Percentiles rank a stretch among this genome's conserved stretches.
These are phyloP conservation scores for Epizoanthus rinbou DNA, from an alignment of 92 coral and sea anemone species.

Conservation along the genomic window DNA sequence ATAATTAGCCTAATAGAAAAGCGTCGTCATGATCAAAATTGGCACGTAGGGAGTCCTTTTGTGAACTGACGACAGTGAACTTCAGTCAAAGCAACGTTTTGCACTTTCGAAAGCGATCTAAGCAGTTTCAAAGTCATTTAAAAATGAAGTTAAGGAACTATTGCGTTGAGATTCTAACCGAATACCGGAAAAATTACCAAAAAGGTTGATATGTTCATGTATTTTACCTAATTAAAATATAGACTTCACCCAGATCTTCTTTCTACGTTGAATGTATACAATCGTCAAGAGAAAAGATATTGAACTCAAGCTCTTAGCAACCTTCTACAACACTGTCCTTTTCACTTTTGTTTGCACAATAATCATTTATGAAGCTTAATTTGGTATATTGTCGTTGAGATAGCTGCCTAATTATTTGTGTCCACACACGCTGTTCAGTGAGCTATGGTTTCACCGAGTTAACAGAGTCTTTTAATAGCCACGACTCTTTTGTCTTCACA, in stretches of 20 bases:
- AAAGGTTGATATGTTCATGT: too few relatives aligned
- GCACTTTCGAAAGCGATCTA: constrained; percentile 32
- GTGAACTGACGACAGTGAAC: not conserved
- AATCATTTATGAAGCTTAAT: constrained; percentile 3
- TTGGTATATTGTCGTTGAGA: not conserved
- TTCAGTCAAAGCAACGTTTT: not conserved
- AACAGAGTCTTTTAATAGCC: not conserved
- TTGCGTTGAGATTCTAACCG: not conserved
- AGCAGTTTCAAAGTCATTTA: too few relatives aligned
- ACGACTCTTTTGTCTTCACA: not conserved
- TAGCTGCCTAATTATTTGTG: not conserved
- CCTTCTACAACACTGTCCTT: not conserved
- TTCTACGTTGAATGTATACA: too few relatives aligned
- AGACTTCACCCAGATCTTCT: too few relatives aligned
- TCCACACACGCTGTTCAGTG: constrained; percentile 3
- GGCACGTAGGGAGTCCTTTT: not conserved
- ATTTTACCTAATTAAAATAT: too few relatives aligned
- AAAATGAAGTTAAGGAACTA: not conserved
- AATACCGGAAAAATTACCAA: too few relatives aligned
- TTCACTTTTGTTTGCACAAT: not conserved
- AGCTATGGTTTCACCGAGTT: not conserved
- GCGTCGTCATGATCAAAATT: not conserved
- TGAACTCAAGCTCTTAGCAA: not conserved
- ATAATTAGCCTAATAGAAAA: not conserved
- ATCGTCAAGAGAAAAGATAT: not conserved